Evolutionary conservation across 2,113 vertebrate genomes (phyloP).

Genomic region (Glaucidium brasilianum): DNA sequence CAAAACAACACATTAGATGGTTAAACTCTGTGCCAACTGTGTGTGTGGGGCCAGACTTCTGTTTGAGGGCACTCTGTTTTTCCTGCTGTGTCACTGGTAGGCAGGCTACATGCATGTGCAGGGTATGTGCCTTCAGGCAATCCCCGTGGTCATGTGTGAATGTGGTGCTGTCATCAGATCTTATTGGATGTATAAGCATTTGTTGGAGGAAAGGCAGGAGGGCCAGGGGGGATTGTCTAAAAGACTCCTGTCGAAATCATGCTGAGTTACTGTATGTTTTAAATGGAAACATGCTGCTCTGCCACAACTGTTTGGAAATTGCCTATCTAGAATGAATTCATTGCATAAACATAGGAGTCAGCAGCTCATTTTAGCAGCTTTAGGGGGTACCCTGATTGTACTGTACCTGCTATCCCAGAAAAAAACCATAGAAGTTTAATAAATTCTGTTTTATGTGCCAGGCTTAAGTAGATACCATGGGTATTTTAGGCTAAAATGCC

Average conservation of each 20-base stretch:
- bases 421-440: not conserved
- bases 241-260: not conserved
- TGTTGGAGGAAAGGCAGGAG: not conserved
- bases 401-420: not conserved
- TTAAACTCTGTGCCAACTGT: not conserved
- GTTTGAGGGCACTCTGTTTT: not conserved
- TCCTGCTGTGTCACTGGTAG: not conserved
- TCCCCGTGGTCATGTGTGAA: fast-evolving
- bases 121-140: not conserved
- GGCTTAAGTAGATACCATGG: not conserved
- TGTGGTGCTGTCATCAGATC: not conserved
- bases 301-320: not conserved
- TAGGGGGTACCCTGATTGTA: not conserved
- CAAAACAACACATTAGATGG: not conserved
- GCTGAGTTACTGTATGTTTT: not conserved
- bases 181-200: not conserved
- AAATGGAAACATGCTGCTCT: not conserved
- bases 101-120: not conserved
- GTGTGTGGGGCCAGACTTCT: not conserved
- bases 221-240: not conserved
- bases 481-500: not conserved
- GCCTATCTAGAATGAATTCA: not conserved
- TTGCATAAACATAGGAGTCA: not conserved
- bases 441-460: not conserved
- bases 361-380: slow-evolving; percentile 19